Evolutionary conservation across 2,113 vertebrate genomes (phyloP).

Genomic region (Morone saxatilis): DNA sequence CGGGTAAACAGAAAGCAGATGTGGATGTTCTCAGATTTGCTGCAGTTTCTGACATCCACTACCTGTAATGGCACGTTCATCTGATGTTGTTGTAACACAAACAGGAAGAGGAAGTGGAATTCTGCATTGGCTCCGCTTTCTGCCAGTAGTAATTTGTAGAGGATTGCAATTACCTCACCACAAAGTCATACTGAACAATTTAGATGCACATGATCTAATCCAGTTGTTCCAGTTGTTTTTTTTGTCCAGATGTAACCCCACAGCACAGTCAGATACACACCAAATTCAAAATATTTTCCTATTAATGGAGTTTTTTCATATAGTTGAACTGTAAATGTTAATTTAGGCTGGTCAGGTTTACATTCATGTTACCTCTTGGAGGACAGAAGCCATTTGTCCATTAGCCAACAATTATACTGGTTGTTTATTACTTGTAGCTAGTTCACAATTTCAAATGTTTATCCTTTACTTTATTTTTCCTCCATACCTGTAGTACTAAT

Average conservation of each 20-base stretch:
- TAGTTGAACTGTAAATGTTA: background rate
- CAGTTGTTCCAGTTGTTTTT: background rate
- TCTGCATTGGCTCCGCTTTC: background rate
- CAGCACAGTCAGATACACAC: background rate
- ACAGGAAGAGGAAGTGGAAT: conserved; percentile 59
- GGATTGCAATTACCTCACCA: background rate
- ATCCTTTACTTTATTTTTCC: background rate
- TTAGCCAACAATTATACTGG: too few relatives aligned
- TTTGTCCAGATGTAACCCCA: background rate
- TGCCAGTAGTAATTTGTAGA: background rate
- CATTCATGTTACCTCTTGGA: background rate
- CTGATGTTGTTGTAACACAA: conserved; percentile 33
- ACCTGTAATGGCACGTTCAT: conserved; percentile 18
- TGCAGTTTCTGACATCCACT: conserved; percentile 46
- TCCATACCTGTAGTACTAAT: too few relatives aligned
- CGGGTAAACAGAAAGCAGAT: conserved; percentile 78
- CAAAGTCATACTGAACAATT: conserved; percentile 1
- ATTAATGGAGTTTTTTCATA: background rate
- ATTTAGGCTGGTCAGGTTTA: too few relatives aligned
- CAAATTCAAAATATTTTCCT: background rate
- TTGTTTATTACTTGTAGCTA: background rate
- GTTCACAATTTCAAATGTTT: background rate
- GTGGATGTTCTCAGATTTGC: conserved; percentile 37
- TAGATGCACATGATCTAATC: conserved; percentile 14
- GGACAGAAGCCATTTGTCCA: background rate